A percentile compares a stretch with the other conserved stretches of the same genome.
These are phyloP conservation scores for Meles meles DNA, from an alignment of 2,113 vertebrate species.

Conservation along the genomic window DNA sequence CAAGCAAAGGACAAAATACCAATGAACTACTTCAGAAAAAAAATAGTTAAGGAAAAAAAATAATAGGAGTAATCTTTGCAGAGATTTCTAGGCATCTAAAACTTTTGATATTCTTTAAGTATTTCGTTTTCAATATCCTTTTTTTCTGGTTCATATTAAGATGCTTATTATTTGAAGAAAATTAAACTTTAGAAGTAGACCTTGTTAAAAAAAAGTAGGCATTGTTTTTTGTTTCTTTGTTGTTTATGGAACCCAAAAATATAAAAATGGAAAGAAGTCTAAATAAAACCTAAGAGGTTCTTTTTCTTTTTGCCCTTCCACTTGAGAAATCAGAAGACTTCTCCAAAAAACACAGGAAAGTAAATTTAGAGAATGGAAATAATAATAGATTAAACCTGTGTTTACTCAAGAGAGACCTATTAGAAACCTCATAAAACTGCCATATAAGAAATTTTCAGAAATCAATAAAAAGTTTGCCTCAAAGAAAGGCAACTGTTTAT, in stretches of 20 bases:
- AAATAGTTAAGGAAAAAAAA: background rate
- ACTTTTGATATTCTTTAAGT: background rate
- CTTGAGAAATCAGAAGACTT: background rate
- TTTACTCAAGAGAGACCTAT: background rate
- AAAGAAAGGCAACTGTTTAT: background rate
- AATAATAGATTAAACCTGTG: background rate
- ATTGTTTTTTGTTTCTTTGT: background rate
- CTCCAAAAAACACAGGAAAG: background rate
- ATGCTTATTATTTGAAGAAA: background rate
- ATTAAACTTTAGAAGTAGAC: background rate
- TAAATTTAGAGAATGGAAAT: background rate
- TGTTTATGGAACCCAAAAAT: background rate
- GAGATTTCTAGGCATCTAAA: background rate
- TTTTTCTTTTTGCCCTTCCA: background rate
- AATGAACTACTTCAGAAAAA: background rate
- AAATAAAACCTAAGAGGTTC: background rate
- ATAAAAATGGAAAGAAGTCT: background rate
- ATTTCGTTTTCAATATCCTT: background rate
- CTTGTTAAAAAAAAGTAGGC: background rate
- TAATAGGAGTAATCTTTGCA: background rate
- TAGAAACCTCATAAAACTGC: background rate
- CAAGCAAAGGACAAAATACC: slow-evolving; percentile 39
- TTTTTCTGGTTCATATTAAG: background rate
- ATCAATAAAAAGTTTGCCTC: background rate
- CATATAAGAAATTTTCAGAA: background rate